Conservation (phyloP, 2,888 invertebrate species). For the Cylindroiulus punctatus region DNA sequence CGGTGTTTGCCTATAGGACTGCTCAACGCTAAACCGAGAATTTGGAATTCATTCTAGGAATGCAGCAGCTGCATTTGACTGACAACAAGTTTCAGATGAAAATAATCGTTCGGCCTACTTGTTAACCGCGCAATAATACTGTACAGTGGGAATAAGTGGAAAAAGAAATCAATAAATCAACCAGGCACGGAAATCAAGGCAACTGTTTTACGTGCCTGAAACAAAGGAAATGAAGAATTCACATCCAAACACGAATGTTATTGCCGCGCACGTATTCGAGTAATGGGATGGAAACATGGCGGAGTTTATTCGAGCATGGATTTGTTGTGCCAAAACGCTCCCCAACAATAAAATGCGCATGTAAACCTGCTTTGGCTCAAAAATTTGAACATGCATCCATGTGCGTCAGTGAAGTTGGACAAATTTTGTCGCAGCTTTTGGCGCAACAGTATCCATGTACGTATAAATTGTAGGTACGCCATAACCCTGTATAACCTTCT, state of each 20-base stretch:
- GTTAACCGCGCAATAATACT: background rate
- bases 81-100: background rate
- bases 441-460: no score
- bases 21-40: background rate
- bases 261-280: background rate
- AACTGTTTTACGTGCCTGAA: background rate
- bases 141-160: background rate
- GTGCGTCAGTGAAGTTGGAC: no score
- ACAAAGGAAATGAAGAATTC: background rate
- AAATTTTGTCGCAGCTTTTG: no score
- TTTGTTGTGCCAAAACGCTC: no score
- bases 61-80: constrained; percentile 4
- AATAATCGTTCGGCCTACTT: background rate
- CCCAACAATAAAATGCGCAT: no score
- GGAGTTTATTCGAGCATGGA: no score
- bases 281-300: background rate
- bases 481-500: background rate
- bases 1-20: background rate
- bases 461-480: background rate
- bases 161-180: constrained; percentile 28
- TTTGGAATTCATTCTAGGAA: constrained; percentile 1
- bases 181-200: background rate
- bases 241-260: background rate
- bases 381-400: no score
- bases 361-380: no score